Evolutionary conservation across 2,113 vertebrate species (phyloP).

Genomic region (Grammomys dolichurus): DNA sequence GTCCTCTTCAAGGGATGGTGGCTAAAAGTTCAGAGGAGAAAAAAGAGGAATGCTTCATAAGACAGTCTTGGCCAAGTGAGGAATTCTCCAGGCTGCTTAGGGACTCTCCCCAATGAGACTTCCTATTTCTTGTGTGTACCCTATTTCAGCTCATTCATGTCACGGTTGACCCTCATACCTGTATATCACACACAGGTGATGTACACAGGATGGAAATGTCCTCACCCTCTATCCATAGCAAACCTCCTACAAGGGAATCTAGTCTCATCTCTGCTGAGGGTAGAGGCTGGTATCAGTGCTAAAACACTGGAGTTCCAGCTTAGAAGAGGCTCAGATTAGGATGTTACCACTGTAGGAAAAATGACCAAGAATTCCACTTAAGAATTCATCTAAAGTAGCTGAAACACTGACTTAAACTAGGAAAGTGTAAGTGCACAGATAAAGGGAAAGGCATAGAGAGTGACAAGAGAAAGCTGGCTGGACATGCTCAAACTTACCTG

Average conservation of each 20-base stretch:
- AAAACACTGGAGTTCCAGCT: not conserved
- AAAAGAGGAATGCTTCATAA: not conserved
- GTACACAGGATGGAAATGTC: not conserved
- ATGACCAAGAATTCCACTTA: not conserved
- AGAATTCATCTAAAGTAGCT: not conserved
- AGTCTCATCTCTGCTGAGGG: not conserved
- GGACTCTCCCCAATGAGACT: not conserved
- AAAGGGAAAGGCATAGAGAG: not conserved
- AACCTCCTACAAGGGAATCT: not conserved
- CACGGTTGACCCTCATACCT: not conserved
- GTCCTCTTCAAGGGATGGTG: not conserved
- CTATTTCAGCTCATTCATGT: not conserved
- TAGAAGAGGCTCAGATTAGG: not conserved
- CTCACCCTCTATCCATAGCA: not conserved
- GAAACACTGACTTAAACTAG: not conserved
- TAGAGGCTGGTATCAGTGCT: not conserved
- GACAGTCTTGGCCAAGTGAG: not conserved
- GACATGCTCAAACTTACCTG: accelerated
- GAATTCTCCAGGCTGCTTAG: not conserved
- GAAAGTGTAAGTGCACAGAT: not conserved
- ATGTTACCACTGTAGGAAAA: not conserved
- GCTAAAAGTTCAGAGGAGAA: not conserved
- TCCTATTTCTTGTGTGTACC: too few relatives aligned
- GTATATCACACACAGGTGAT: not conserved
- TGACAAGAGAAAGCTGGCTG: not conserved